phyloP scores from a whole-genome alignment of 2,888 invertebrate species.

The Cheilosia pagana region DNA sequence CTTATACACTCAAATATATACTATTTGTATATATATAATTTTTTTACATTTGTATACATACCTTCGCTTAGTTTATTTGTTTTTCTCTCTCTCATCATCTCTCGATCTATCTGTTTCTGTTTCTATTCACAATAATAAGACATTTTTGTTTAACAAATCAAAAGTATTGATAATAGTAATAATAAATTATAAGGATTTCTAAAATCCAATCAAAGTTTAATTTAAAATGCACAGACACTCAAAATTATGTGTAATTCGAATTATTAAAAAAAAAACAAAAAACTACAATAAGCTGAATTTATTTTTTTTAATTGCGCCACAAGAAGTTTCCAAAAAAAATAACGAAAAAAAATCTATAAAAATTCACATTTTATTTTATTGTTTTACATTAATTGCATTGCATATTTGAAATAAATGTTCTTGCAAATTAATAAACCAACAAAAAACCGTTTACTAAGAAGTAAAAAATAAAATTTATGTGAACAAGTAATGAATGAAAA shows the following conservation, averaged over 20 bases:
- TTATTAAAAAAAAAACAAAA: constrained; percentile 14
- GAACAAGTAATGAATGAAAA: constrained; percentile 59
- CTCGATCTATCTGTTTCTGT: constrained; percentile 24
- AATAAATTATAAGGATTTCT: constrained; percentile 58
- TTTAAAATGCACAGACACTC: constrained; percentile 69
- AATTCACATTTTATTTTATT: constrained; percentile 74
- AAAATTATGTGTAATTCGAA: constrained; percentile 48
- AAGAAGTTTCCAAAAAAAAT: constrained; percentile 44
- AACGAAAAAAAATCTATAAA: constrained; percentile 31
- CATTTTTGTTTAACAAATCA: constrained; percentile 48
- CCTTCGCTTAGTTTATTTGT: constrained; percentile 63
- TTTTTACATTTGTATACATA: constrained; percentile 30
- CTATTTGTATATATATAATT: constrained; percentile 25
- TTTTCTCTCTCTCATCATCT: constrained; percentile 45
- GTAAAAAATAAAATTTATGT: constrained; percentile 72
- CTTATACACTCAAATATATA: constrained; percentile 24
- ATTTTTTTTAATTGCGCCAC: constrained; percentile 75
- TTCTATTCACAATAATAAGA: constrained; percentile 59
- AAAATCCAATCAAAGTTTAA: constrained; percentile 63
- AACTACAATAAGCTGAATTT: constrained; percentile 61
- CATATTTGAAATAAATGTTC: constrained; percentile 65
- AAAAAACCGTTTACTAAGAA: constrained; percentile 46
- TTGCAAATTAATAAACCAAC: constrained; percentile 66
- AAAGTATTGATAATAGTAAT: constrained; percentile 74
- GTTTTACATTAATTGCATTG: constrained; percentile 70